Conservation (phyloP, 2,113 vertebrate genomes). For the Oryzias melastigma region DNA sequence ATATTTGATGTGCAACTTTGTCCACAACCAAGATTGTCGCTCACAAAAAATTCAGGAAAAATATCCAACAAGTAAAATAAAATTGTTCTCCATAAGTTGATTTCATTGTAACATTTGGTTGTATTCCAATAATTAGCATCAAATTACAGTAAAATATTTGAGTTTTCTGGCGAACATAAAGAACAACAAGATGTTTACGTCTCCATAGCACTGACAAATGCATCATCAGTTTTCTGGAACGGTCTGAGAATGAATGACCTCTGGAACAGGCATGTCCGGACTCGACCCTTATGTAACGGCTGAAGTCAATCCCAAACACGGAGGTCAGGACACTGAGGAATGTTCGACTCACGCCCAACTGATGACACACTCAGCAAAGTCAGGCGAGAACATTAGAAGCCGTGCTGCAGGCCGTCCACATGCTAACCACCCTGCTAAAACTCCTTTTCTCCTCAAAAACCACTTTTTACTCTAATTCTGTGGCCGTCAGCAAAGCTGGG, state of each 20-base stretch:
- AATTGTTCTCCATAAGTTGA: too few relatives aligned
- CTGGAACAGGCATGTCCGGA: constrained; percentile 48
- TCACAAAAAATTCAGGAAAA: too few relatives aligned
- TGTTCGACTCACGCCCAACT: neutral
- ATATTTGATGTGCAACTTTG: too few relatives aligned
- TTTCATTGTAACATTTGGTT: too few relatives aligned
- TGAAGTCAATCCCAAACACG: constrained; percentile 37
- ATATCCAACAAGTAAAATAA: too few relatives aligned
- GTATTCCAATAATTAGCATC: too few relatives aligned
- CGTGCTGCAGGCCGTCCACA: neutral
- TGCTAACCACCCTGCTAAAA: neutral
- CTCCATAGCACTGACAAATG: constrained; percentile 27
- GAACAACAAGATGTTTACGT: constrained; percentile 27
- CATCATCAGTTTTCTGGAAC: constrained; percentile 47
- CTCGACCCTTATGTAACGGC: constrained; percentile 62
- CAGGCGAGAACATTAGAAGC: neutral
- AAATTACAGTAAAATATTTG: too few relatives aligned
- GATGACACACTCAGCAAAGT: constrained; percentile 30
- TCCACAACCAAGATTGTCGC: too few relatives aligned
- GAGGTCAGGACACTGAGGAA: neutral
- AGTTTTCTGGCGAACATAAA: neutral
- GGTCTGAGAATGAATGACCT: constrained; percentile 17
- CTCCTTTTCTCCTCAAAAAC: too few relatives aligned
- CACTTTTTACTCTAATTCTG: too few relatives aligned
- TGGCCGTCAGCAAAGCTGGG: too few relatives aligned